Base-by-base conservation (phyloP, 2,113 vertebrate genomes). In the Cisticola juncidis region DNA sequence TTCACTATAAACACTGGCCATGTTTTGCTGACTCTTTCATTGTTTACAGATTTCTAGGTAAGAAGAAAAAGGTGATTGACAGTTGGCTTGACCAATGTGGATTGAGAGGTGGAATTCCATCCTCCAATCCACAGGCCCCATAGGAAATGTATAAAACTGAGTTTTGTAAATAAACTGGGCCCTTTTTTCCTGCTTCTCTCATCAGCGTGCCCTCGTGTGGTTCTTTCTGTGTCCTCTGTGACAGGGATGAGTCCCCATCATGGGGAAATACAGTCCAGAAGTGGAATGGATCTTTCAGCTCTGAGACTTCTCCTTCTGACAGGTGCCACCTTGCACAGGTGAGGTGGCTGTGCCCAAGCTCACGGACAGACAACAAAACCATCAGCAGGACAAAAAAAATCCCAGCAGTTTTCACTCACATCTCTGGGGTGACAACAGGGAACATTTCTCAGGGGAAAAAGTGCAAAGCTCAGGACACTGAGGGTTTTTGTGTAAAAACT, bases 401-500 rank as follows among this genome's bases (percentile, higher is more conserved):
- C 68, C 22, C 1, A 0, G 21, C 65, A 50, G 70, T 60, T 68
- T 26, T 56, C 33, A 2, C 66, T 23, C 19, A 23, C 38, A 69
- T 33, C 23, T 61, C 45, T 45, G 38, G 26, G 38, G 38, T 28
- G 26, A n/a, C 1, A 1, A 36, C 48, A 17, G 45, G 51, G n/a
- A 61, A 62, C 0, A 0, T 22, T 82, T 64, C 61, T 91, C 16
- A 23, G 62, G 40, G 9, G 73, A 76, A 19, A 2, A 86, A 81
- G 65, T 22, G 53, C 76, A 62, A 90, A 62, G 84, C 61, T 77
- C 89, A 35, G 40, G 81, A 96, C 70, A 36, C 81, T 47, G 23
- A 8, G 10, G 5, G 2, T 14, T 78, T 73, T 88, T 72, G 45
- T 66, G 83, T 82, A 97, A 97, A 97, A 97, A 91, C 83, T 86